Evolutionary conservation across 2,888 invertebrate species (phyloP), one percentile per base, ranked within the genome.

Genomic region (Digitonthophagus gazella): DNA sequence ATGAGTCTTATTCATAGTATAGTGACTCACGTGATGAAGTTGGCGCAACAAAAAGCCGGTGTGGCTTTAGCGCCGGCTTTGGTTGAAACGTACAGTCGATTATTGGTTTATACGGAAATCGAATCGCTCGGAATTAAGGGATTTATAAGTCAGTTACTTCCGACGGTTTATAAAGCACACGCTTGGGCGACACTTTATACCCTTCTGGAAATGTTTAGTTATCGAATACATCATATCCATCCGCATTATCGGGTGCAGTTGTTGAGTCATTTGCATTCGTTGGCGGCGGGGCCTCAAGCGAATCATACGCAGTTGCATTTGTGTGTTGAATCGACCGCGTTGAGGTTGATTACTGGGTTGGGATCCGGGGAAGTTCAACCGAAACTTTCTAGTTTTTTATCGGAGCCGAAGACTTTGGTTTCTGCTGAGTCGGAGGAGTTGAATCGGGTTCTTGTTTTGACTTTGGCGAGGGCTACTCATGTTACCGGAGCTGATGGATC

Each of bases 111-210:
- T 79, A 96, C 96, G 5, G 98, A 98, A 85, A 97, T 97, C 67
- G 98, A 98, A 82, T 95, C 96, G 14, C 86, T 98, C 65, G 97
- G 98, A 22, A 97, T 98, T 72, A 98, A 98, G 84, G 96, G 96
- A 66, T 97, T 97, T 81, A 93, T 97, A 75, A 93, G 95, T 92
- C 96, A 96, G 83, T 83, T 97, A 58, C 83, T 98, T 73, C 96
- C 97, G 0, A 93, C 91, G 19, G 96, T 96, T 55, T 95, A 95
- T 80, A 95, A 95, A 81, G 92, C 92, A 11, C 95, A 96, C 76
- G 95, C 96, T 0, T 96, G 96, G 96, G 95, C 95, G 16, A 97
- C 96, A 67, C 85, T 98, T n/a, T 96, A 97, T 80, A 97, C 96
- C 0, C 84, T 98, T 54, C 82, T 98, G 78, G 97, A 98, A 83